phyloP scores from a whole-genome alignment of 2,113 vertebrate genomes.

The Sinosuthora webbiana region DNA sequence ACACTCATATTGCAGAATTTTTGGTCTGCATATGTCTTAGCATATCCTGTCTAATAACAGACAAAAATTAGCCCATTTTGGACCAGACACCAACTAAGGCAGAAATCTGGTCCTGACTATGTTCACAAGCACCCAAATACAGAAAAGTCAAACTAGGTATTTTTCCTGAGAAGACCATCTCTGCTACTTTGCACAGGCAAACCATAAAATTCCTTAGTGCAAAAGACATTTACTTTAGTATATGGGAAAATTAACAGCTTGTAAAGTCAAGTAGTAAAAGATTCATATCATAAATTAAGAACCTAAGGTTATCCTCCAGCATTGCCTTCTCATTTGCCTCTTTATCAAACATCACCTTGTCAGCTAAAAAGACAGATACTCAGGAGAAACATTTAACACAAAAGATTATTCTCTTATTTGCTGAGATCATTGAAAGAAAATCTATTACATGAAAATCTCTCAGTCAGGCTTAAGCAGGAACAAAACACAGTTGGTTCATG shows the following conservation, averaged over 20 bases:
- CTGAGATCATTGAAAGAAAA: background rate
- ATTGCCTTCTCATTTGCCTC: background rate
- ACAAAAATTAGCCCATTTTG: background rate
- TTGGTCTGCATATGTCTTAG: background rate
- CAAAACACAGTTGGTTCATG: background rate
- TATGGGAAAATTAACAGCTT: background rate
- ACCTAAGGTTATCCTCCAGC: background rate
- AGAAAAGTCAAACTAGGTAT: background rate
- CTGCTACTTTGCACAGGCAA: background rate
- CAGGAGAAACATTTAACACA: background rate
- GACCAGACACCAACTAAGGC: background rate
- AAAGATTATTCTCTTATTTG: background rate
- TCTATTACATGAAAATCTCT: background rate
- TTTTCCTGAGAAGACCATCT: background rate
- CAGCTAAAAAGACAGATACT: background rate
- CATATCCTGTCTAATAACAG: background rate
- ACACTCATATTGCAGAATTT: background rate
- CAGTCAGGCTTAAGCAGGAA: background rate
- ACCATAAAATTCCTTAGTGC: background rate
- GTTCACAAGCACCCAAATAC: background rate
- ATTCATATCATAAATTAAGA: background rate
- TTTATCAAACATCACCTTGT: background rate
- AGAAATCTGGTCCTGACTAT: background rate
- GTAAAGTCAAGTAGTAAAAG: background rate
- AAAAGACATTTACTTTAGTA: background rate